Conservation (phyloP, 1,140 invertebrate genomes). For the Papilio machaon region DNA sequence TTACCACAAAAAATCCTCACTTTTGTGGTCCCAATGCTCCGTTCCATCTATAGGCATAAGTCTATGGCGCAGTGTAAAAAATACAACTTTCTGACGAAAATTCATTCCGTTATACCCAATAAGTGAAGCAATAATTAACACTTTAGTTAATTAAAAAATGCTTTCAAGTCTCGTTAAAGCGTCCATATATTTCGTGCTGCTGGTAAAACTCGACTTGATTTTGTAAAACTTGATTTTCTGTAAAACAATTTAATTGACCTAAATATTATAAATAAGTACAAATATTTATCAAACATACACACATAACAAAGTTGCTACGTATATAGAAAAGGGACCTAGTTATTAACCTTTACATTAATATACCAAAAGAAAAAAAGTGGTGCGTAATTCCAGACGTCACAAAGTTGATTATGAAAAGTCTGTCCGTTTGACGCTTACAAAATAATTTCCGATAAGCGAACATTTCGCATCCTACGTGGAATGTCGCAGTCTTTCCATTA, state of each 20-base stretch:
- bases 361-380: background rate
- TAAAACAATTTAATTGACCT: background rate
- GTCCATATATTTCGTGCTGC: background rate
- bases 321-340: background rate
- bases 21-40: too few relatives aligned
- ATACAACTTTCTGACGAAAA: background rate
- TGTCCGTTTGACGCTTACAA: background rate
- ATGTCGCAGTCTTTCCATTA: constrained; percentile 46
- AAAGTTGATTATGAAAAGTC: constrained; percentile 11
- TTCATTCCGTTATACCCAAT: constrained; percentile 17
- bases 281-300: too few relatives aligned
- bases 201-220: background rate
- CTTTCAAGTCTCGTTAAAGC: constrained; percentile 22
- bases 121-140: constrained; percentile 23
- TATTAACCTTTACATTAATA: background rate
- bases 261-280: background rate
- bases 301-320: too few relatives aligned
- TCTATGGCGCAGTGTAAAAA: background rate
- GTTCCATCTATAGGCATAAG: too few relatives aligned
- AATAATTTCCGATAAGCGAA: constrained; percentile 35
- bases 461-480: constrained; percentile 36
- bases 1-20: too few relatives aligned
- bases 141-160: constrained; percentile 29
- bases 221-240: background rate
- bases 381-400: background rate